These are phyloP conservation scores for Agrilus mali DNA, from an alignment of 2,888 invertebrate genomes.

Conservation along the genomic window DNA sequence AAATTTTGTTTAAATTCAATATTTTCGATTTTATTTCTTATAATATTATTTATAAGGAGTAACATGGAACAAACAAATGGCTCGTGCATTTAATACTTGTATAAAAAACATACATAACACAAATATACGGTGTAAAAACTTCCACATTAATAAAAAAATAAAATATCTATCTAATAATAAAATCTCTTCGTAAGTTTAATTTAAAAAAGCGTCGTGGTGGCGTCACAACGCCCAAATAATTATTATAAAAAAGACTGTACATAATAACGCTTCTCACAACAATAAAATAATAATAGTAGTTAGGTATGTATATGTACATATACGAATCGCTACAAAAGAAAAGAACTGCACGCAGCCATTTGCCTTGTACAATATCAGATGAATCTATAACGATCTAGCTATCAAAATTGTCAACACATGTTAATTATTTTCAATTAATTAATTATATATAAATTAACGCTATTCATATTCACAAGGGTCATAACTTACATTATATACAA, in stretches of 20 bases:
- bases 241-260: slow-evolving; percentile 24
- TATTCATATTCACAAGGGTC: slow-evolving; percentile 35
- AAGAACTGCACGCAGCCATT: slow-evolving; percentile 35
- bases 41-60: slow-evolving; percentile 30
- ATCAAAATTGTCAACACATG: slow-evolving; percentile 38
- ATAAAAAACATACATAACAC: slow-evolving; percentile 14
- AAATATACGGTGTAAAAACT: slow-evolving; percentile 27
- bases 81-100: slow-evolving; percentile 23
- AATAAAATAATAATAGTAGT: slow-evolving; percentile 16
- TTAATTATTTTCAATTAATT: slow-evolving; percentile 34
- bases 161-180: slow-evolving; percentile 30
- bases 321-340: slow-evolving; percentile 4
- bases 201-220: slow-evolving; percentile 23
- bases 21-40: slow-evolving; percentile 10
- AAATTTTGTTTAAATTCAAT: too few relatives aligned
- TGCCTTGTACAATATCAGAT: slow-evolving; percentile 35
- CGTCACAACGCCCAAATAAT: slow-evolving; percentile 20
- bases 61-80: slow-evolving; percentile 34
- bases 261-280: slow-evolving; percentile 31
- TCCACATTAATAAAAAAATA: slow-evolving; percentile 29
- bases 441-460: slow-evolving; percentile 36
- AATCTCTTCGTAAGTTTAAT: slow-evolving; percentile 27
- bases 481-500: slow-evolving; percentile 43
- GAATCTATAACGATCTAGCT: slow-evolving; percentile 36
- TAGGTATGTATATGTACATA: too few relatives aligned